Evolutionary conservation across 1,140 invertebrate genomes (phyloP), one percentile per base, ranked within the genome.

Genomic region (Polypedilum vanderplanki): DNA sequence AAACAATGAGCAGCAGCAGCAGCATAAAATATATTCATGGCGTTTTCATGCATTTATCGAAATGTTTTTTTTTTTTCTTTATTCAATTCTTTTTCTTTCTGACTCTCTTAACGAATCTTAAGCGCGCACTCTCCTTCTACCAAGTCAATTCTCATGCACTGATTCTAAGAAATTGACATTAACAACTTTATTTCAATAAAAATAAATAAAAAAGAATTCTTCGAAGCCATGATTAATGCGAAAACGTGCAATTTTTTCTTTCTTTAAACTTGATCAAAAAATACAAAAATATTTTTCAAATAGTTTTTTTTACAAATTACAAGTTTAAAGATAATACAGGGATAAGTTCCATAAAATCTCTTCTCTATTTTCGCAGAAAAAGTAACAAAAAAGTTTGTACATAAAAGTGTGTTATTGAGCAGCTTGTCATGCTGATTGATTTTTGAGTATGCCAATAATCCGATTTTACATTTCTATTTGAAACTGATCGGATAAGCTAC

Each of bases 101-200:
- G n/a, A n/a, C n/a, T 57, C n/a, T 12, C 12, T 57, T 57, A 57
- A 57, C 46, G 46, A 57, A 57, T 57, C 46, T 57, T 57, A 57
- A 57, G n/a, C n/a, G n/a, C n/a, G n/a, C n/a, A 57, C n/a, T n/a
- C 46, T 4, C 41, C 46, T 57, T 57, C 41, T 46, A 3, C 8
- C 15, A 2, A 33, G 24, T 33, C 24, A 33, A 46, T 46, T 46
- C 46, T 57, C 46, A 57, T 57, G 46, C 46, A 57, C 46, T 57
- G 46, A 57, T 57, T 57, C 46, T 57, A n/a, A 57, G 46, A 57
- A 57, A 57, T 57, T 57, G 46, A 57, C 46, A 57, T 57, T 57
- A 57, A 57, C 46, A 57, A 57, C 46, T 57, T 57, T 57, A 57
- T 57, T 57, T 57, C 46, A 57, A 57, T 57, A 57, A 57, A 57